These are phyloP conservation scores for Strix uralensis DNA, from an alignment of 2,113 vertebrate species.

Conservation along the genomic window DNA sequence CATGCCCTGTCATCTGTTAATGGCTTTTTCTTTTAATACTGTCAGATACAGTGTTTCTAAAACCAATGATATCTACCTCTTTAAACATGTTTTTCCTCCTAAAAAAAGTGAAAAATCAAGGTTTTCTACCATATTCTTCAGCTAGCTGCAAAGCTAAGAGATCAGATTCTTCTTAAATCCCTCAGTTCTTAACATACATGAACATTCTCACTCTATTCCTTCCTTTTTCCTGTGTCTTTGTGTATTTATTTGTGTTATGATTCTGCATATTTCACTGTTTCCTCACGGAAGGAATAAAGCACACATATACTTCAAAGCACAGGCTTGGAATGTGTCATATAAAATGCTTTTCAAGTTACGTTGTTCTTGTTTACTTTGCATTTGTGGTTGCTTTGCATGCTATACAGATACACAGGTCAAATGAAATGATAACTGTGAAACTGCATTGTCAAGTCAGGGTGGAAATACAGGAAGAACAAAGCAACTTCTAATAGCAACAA, in stretches of 20 bases:
- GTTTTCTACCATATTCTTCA: neutral
- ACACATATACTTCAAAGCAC: neutral
- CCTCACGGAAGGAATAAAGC: neutral
- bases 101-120: neutral
- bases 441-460: neutral
- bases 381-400: neutral
- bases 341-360: neutral
- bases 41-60: neutral
- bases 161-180: neutral
- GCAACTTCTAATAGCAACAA: neutral
- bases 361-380: neutral
- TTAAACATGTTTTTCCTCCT: neutral
- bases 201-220: neutral
- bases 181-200: neutral
- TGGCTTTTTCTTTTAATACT: neutral
- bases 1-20: neutral
- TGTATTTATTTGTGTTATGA: neutral
- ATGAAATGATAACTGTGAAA: neutral
- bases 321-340: neutral
- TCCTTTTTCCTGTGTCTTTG: neutral
- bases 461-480: slow-evolving; percentile 10
- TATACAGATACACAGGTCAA: slow-evolving; percentile 12
- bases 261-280: neutral
- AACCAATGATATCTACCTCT: neutral
- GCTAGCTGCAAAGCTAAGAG: neutral